These are phyloP conservation scores for Thamnophis elegans DNA, from an alignment of 2,797 vertebrate genomes.

Conservation along the genomic window DNA sequence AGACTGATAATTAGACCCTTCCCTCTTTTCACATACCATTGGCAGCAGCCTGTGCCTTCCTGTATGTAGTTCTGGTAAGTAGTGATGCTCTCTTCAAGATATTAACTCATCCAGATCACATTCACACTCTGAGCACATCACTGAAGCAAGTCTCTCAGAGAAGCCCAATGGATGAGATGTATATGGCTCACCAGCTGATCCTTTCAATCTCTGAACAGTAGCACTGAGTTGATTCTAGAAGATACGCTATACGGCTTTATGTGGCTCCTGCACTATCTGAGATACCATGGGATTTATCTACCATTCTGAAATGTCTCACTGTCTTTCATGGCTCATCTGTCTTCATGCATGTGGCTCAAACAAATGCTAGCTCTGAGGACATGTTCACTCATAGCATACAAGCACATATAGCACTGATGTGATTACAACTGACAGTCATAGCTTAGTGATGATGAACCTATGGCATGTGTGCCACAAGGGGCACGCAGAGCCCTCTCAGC, in stretches of 20 bases:
- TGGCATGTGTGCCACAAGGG: too few species aligned
- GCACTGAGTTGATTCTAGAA: background rate
- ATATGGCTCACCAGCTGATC: background rate
- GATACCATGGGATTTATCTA: background rate
- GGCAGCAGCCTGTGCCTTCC: background rate
- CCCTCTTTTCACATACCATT: background rate
- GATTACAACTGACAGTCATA: background rate
- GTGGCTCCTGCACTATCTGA: background rate
- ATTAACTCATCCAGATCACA: background rate
- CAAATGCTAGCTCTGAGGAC: background rate
- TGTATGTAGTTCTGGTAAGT: background rate
- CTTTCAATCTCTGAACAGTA: background rate
- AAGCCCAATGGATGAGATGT: background rate
- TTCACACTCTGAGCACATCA: background rate
- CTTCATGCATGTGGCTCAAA: background rate
- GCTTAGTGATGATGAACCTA: background rate
- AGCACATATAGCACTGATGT: background rate
- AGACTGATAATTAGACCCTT: background rate
- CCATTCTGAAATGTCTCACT: background rate
- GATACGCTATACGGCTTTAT: background rate
- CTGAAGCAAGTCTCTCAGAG: background rate
- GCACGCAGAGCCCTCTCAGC: too few species aligned
- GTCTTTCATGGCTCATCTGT: background rate
- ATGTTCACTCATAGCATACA: background rate
- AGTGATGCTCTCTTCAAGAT: background rate